These are phyloP conservation scores for Seriola quinqueradiata DNA, from an alignment of 2,113 vertebrate species.

Conservation along the genomic window DNA sequence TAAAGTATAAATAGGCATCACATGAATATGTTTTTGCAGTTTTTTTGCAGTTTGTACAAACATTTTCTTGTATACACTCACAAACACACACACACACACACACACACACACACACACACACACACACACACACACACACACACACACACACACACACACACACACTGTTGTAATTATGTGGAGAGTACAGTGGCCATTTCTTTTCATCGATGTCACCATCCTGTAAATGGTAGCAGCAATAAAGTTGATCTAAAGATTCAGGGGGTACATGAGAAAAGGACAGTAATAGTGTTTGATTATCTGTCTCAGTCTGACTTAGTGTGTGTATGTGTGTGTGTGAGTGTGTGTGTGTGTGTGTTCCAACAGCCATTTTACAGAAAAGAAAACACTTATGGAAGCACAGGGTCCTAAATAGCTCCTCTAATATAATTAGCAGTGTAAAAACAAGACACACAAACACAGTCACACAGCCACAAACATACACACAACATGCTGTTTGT, in stretches of 20 bases:
- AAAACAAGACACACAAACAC: constrained; percentile 15
- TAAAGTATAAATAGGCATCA: too few relatives aligned
- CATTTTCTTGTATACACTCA: not conserved
- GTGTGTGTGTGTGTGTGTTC: not conserved
- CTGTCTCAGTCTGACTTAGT: constrained; percentile 41
- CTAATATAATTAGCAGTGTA: constrained; percentile 19
- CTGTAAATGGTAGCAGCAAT: constrained; percentile 12
- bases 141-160: constrained; percentile 6
- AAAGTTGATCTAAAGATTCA: constrained; percentile 36
- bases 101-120: not conserved
- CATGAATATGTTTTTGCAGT: not conserved
- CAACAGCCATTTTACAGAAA: not conserved
- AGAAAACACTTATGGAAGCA: constrained; percentile 13
- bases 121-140: constrained; percentile 6
- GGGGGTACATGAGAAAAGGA: constrained; percentile 9
- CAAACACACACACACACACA: not conserved
- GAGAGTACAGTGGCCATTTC: constrained; percentile 9
- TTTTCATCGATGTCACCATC: constrained; percentile 34
- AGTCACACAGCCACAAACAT: not conserved
- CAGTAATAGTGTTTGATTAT: constrained; percentile 48
- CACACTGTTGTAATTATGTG: constrained; percentile 11
- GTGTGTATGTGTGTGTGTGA: constrained; percentile 18
- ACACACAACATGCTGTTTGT: not conserved
- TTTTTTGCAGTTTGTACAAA: not conserved
- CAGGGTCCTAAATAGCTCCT: constrained; percentile 2